Evolutionary conservation across 2,113 vertebrate species (phyloP).

Genomic region (Oenanthe oenanthe): DNA sequence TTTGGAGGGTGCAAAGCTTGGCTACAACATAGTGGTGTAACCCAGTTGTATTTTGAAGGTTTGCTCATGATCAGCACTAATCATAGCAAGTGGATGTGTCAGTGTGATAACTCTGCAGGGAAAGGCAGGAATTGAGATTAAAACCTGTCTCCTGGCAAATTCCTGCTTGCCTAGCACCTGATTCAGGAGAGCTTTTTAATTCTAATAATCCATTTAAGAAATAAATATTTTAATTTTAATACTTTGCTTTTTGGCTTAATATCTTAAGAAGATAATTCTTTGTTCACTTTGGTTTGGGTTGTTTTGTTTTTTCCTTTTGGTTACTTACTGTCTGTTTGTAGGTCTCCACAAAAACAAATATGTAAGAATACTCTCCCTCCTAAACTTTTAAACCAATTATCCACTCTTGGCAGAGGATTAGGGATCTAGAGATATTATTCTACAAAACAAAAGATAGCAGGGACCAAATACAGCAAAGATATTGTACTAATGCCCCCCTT

Average conservation of each 20-base stretch:
- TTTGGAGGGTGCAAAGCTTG: not conserved
- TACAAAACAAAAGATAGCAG: not conserved
- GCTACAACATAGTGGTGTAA: not conserved
- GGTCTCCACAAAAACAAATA: not conserved
- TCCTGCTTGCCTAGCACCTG: not conserved
- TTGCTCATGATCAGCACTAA: not conserved
- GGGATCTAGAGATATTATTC: not conserved
- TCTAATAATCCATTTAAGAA: not conserved
- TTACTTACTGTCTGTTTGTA: not conserved
- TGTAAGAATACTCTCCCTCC: not conserved
- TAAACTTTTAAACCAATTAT: not conserved
- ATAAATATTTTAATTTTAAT: not conserved
- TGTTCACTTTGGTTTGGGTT: not conserved
- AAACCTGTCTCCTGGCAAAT: not conserved
- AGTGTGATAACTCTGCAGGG: not conserved
- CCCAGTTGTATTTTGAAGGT: not conserved
- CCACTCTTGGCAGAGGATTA: not conserved
- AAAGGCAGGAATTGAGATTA: not conserved
- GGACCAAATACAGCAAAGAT: not conserved
- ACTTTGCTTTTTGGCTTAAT: not conserved
- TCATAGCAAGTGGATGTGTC: not conserved
- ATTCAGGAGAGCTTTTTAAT: not conserved
- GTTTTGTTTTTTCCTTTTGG: not conserved
- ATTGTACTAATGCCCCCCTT: not conserved
- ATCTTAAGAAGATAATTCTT: not conserved